Base-by-base conservation (phyloP, 2,888 invertebrate genomes). In the Cinara cedri region DNA sequence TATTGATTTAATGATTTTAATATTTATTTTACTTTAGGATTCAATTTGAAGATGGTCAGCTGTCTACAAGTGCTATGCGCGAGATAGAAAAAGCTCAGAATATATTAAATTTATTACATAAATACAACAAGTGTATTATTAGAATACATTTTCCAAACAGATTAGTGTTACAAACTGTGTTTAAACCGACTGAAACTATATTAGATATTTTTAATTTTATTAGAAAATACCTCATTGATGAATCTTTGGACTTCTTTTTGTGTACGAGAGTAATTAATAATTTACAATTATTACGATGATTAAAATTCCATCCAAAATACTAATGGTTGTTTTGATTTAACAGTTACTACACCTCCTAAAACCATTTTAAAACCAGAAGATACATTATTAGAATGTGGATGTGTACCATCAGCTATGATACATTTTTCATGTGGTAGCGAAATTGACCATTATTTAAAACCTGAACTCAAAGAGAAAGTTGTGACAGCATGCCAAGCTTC, bases 71-170 rank as follows among this genome's bases (percentile, higher is more conserved):
- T 21, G 87, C 89, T 55, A 87, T 90, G 84, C 87, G 91, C 63
- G 87, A 90, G 82, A 84, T 90, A 44, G 89, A 90, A 83, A 87
- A 89, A 68, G 87, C 88, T 51, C 89, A 88, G 83, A 86, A 86
- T 81, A 86, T 89, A 82, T 85, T 91, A 72, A 86, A 87, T 72
- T 89, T 89, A 84, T 86, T 92, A 46, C 89, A 90, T 75, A 88
- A 89, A 82, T 95, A 95, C 86, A 91, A 91, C 83, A 89, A 90
- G 84, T 91, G 91, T 68, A 90, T 96, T 13, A 91, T 97, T 65
- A 88, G 97, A 78, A 87, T 97, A 82, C 92, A 93, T 85, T 97
- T 97, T 86, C 95, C 96, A 3, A 92, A 96, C 86, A 90, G 91
- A 74, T 88, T 92, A 63, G 93, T 96, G 57, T 87, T 97, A 34